Evolutionary conservation across 1,140 invertebrate genomes (phyloP), one percentile per base, ranked within the genome.

Genomic region (Hyphantria cunea): DNA sequence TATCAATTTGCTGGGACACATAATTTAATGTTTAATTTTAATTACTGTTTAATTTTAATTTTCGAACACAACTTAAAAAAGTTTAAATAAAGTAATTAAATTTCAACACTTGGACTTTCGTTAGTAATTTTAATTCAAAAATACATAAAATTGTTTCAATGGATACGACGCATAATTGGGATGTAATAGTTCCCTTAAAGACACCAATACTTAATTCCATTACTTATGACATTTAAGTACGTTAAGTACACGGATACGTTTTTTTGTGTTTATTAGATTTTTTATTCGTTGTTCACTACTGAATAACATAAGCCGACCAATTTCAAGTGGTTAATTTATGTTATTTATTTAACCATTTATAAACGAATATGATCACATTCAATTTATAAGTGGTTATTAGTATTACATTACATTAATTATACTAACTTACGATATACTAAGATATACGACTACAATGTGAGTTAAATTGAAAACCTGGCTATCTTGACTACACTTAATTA

Each of bases 401-500:
- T 73, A 85, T 88, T 86, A 87, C 87, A 88, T 90, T 90, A 90
- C 87, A 88, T 87, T 82, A 76, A 81, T 86, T 85, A 86, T 66
- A 51, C 79, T 86, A 86, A 80, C 80, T 89, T 88, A 88, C 74
- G 60, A 64, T 76, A 82, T 14, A 55, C 34, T 82, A 84, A 82
- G 74, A 86, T 86, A 87, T 72, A 84, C 71, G 76, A 76, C 80
- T 85, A 82, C 78, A 80, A 80, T 80, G 80, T 87, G 80, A 77
- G 74, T 77, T 80, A 82, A 87, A 90, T 85, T 87, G 77, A 90
- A 89, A 90, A 90, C 87, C 83, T 87, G 87, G 86, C 84, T 90
- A 90, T 90, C 87, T 75, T 90, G 87, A 78, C 87, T 90, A 90
- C 68, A 51, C 75, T 86, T 84, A 84, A 75, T 70, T 68, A 80